Evolutionary conservation across 2,888 invertebrate species (phyloP).

Genomic region (Drosophila antonietae): DNA sequence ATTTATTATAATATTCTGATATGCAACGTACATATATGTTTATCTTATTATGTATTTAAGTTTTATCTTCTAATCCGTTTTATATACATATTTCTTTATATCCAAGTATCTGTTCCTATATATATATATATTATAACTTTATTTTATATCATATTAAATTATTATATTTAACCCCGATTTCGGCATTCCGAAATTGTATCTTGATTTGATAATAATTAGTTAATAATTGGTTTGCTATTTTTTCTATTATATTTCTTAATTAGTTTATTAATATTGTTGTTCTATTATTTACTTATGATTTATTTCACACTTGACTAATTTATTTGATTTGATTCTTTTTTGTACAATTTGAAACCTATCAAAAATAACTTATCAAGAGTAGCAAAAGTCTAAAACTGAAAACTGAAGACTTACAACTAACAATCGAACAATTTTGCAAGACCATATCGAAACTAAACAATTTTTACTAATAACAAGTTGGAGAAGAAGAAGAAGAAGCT

Average conservation of each 20-base stretch:
- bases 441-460: slow-evolving; percentile 73
- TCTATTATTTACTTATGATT: neutral
- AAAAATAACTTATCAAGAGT: slow-evolving; percentile 58
- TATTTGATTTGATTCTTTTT: slow-evolving; percentile 53
- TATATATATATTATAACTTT: neutral
- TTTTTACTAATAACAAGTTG: slow-evolving; percentile 55
- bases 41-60: too few relatives aligned
- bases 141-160: neutral
- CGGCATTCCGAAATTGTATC: neutral
- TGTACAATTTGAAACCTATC: slow-evolving; percentile 50
- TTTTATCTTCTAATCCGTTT: neutral
- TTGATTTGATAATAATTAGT: neutral
- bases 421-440: slow-evolving; percentile 74
- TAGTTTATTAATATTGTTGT: neutral
- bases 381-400: slow-evolving; percentile 51
- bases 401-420: slow-evolving; percentile 59
- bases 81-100: neutral
- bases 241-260: neutral
- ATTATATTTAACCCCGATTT: neutral
- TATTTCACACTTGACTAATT: slow-evolving; percentile 34
- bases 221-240: neutral
- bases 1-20: neutral
- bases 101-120: neutral
- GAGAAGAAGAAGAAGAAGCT: neutral
- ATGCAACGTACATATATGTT: too few relatives aligned